These are phyloP conservation scores for Otis tarda DNA, from an alignment of 2,113 vertebrate species.

Conservation along the genomic window DNA sequence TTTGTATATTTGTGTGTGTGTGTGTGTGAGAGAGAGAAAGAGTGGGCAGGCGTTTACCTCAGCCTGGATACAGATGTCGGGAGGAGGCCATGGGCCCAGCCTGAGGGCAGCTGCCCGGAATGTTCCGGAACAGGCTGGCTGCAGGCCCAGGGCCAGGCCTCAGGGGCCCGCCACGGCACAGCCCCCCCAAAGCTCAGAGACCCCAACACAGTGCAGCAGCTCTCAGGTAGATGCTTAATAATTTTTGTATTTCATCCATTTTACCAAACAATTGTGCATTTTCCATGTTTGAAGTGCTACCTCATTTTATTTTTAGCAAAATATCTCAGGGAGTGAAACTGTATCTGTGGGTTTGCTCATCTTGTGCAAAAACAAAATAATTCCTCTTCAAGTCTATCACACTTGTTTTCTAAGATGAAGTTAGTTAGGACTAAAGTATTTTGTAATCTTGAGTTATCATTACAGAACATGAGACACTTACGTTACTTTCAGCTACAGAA, in stretches of 20 bases:
- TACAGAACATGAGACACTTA: background rate
- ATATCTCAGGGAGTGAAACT: background rate
- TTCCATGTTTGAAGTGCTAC: background rate
- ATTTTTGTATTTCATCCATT: background rate
- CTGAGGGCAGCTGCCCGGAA: background rate
- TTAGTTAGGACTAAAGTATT: background rate
- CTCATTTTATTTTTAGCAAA: background rate
- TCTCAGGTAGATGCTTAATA: background rate
- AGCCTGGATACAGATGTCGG: rapidly evolving
- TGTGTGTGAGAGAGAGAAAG: rapidly evolving
- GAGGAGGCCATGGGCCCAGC: rapidly evolving
- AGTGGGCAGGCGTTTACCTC: rapidly evolving
- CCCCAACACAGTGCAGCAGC: too few species aligned
- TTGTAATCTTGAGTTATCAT: background rate
- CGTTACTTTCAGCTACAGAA: rapidly evolving
- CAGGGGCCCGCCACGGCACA: too few species aligned
- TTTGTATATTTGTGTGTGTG: rapidly evolving
- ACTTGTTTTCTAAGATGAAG: background rate
- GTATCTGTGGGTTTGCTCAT: background rate
- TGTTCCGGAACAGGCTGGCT: rapidly evolving
- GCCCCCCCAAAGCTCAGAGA: rapidly evolving
- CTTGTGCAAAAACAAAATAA: background rate
- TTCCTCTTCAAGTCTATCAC: too few species aligned
- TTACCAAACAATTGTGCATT: too few species aligned
- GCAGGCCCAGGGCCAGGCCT: too few species aligned